Percentiles rank a stretch among this genome's conserved stretches.
Conservation (phyloP, 1,140 invertebrate genomes). For the Lasioglossum albipes region DNA sequence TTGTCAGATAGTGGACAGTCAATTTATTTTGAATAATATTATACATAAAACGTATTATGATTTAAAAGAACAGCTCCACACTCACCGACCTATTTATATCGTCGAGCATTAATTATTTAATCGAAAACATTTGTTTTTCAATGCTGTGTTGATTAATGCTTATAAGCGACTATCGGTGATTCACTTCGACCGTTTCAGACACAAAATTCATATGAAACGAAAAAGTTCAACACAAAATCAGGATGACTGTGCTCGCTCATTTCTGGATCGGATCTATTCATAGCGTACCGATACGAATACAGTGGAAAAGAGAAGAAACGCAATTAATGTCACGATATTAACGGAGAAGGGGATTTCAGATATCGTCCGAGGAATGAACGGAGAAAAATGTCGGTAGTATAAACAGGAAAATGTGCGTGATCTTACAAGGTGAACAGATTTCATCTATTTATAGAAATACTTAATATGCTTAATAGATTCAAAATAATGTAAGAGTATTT, state of each 20-base stretch:
- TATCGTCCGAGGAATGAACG: background rate
- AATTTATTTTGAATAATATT: too few relatives aligned
- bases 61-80: too few relatives aligned
- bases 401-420: background rate
- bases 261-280: background rate
- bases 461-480: too few relatives aligned
- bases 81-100: too few relatives aligned
- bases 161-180: slow-evolving; percentile 2
- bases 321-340: background rate
- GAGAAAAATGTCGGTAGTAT: too few relatives aligned
- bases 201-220: slow-evolving; percentile 22
- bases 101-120: too few relatives aligned
- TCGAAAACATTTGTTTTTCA: too few relatives aligned
- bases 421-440: background rate
- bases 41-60: too few relatives aligned
- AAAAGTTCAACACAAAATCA: background rate
- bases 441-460: background rate
- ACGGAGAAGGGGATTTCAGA: background rate
- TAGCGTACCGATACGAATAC: background rate
- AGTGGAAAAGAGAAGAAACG: background rate
- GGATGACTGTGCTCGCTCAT: too few relatives aligned
- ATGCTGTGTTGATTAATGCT: too few relatives aligned
- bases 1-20: too few relatives aligned
- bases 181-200: slow-evolving; percentile 25
- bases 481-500: too few relatives aligned